Evolutionary conservation across 2,888 invertebrate genomes (phyloP), one percentile per base, ranked within the genome.

Genomic region (Lasioglossum figueresi): DNA sequence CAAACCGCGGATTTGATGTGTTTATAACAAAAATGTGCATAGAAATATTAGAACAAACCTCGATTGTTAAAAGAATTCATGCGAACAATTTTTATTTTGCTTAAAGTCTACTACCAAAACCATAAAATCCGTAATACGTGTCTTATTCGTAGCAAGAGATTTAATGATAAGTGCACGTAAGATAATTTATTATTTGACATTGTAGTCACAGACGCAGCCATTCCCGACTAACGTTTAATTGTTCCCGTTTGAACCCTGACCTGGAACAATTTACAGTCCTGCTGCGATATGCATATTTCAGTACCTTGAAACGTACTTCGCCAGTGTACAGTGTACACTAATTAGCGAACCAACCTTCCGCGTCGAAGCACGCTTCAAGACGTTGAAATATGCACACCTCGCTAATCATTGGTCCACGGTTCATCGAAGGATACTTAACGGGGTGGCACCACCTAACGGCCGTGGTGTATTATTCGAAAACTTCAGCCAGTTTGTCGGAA

Each of bases 211-310:
- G 31, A 63, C 14, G 0, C 14, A 59, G 27, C 59, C 59, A 12
- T 27, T 27, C 59, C 59, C n/a, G 59, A 12, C 10, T 5, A 37
- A 23, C 68, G 34, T 68, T 37, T 37, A 68, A 68, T 68, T 68
- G 37, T 68, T 37, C 37, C 23, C 37, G 19, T 23, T 68, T 40
- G 68, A 23, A 68, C 23, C 37, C 23, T 34, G 68, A 10, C 10
- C 34, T 37, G 68, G 14, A 3, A 8, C 23, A 40, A 40, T 37
- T 23, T 37, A 37, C 37, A 40, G 37, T 40, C n/a, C 37, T 68
- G 68, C 34, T 37, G 74, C 16, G 40, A n/a, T 40, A n/a, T 74
- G 74, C 74, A 74, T 74, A 74, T 74, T 74, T 74, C 74, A 74
- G n/a, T 3, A n/a, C n/a, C n/a, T 56, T 56, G 16, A 8, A 74